Evolutionary conservation across 2,888 invertebrate species (phyloP), one percentile per base, ranked within the genome.

Genomic region (Prosopocoilus inquinatus): DNA sequence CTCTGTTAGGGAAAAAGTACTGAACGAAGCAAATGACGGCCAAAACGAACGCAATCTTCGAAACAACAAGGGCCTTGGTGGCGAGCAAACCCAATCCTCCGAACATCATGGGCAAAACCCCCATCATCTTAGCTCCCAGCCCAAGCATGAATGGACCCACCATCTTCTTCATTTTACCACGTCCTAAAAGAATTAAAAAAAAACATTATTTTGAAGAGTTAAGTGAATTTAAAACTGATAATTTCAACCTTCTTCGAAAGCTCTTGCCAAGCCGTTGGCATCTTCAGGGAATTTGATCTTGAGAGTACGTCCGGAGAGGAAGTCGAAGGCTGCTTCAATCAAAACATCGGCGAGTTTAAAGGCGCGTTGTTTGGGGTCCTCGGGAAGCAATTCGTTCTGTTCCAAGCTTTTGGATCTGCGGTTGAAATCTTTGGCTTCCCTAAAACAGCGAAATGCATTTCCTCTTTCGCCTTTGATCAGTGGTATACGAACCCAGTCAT

Each of bases 11-110:
- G 64, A 88, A 75, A 47, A 88, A 78, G 66, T 84, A 88, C 68
- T 89, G 88, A 63, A 89, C 79, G 3, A 88, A 87, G 47, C 90
- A 71, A 28, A 89, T 80, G 0, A 87, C 83, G 16, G 90, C 89
- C 38, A 90, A 78, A 47, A 91, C 74, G 61, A 92, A 83, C 1
- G 92, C 91, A 54, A 91, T 77, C 74, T 91, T 92, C 47, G 90
- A 87, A 9, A 91, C 82, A 61, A 91, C 80, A 52, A 91, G 76
- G 28, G 91, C 91, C 77, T 91, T 92, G 43, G 87, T 81, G 16
- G 89, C 87, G 63, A 91, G 75, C 13, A 91, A 79, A 0, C 86
- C 87, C 1, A 91, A 78, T 46, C 86, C 87, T 12, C 88, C 89
- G 60, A 91, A 80, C 12, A 89, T 75, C 5, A 91, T 74, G 0